These are phyloP conservation scores for Lagodon rhomboides DNA, from an alignment of 2,797 vertebrate species.

Conservation along the genomic window DNA sequence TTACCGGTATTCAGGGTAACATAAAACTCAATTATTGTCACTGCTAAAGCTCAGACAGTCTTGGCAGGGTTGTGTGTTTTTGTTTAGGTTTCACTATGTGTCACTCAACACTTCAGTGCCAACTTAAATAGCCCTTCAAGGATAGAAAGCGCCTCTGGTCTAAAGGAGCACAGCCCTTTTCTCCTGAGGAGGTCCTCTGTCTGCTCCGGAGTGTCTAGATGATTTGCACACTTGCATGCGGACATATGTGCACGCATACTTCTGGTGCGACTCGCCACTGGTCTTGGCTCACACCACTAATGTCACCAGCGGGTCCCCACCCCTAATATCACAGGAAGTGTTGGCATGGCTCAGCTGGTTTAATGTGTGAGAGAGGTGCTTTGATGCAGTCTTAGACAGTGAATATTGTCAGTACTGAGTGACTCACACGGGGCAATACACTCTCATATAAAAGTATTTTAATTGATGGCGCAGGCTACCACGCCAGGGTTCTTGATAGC, in stretches of 20 bases:
- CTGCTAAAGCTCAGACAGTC: slow-evolving; percentile 20
- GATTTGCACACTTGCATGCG: slow-evolving; percentile 16
- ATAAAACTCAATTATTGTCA: slow-evolving; percentile 32
- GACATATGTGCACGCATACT: slow-evolving; percentile 20
- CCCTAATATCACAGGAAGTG: slow-evolving; percentile 23
- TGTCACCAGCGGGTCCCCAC: slow-evolving; percentile 26
- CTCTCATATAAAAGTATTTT: neutral
- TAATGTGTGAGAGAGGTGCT: neutral
- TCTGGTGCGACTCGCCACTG: slow-evolving; percentile 32
- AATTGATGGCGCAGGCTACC: neutral
- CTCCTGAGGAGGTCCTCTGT: slow-evolving; percentile 24
- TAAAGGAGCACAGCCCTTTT: neutral
- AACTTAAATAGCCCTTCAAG: slow-evolving; percentile 35
- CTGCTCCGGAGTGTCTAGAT: slow-evolving; percentile 16
- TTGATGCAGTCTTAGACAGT: neutral
- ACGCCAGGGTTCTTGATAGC: neutral
- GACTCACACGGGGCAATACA: neutral
- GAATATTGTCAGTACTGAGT: neutral
- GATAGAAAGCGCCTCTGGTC: neutral
- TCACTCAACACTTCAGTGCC: slow-evolving; percentile 45
- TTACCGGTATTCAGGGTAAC: slow-evolving; percentile 18
- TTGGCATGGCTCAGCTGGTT: slow-evolving; percentile 21
- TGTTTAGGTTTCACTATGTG: slow-evolving; percentile 53
- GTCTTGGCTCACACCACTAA: slow-evolving; percentile 33
- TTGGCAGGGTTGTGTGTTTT: slow-evolving; percentile 55